Evolutionary conservation across 2,113 vertebrate species (phyloP).

Genomic region (Tachysurus fulvidraco): DNA sequence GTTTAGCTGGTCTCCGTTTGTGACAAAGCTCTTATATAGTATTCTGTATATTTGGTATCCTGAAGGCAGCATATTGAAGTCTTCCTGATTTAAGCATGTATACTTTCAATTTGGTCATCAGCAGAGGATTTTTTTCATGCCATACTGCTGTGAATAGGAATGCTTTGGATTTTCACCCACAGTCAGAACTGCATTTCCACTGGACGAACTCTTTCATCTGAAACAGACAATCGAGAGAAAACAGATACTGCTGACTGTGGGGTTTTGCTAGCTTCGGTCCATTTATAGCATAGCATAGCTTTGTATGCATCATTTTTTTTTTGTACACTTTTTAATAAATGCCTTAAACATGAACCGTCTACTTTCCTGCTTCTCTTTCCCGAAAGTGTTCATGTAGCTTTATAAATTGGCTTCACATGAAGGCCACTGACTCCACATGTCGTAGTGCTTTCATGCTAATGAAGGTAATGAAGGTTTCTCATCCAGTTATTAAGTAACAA

Average conservation of each 20-base stretch:
- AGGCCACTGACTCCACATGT: not conserved
- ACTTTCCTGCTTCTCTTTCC: not conserved
- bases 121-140: not conserved
- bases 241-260: constrained; percentile 17
- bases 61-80: constrained; percentile 34
- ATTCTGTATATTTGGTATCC: constrained; percentile 36
- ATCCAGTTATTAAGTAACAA: not conserved
- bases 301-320: constrained; percentile 61
- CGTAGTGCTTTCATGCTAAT: not conserved
- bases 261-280: constrained; percentile 59
- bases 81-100: constrained; percentile 49
- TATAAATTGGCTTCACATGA: not conserved
- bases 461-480: not conserved
- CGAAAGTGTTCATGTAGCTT: not conserved
- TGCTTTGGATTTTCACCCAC: constrained; percentile 43
- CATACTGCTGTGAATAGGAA: constrained; percentile 50
- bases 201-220: constrained; percentile 24
- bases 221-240: constrained; percentile 23
- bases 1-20: constrained; percentile 1
- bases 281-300: constrained; percentile 51
- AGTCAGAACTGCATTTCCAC: not conserved
- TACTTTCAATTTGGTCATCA: constrained; percentile 7
- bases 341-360: constrained; percentile 6
- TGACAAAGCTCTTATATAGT: constrained; percentile 17
- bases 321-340: constrained; percentile 77